Evolutionary conservation across 2,797 vertebrate species (phyloP).

Genomic region (Sebastes hubbsi): DNA sequence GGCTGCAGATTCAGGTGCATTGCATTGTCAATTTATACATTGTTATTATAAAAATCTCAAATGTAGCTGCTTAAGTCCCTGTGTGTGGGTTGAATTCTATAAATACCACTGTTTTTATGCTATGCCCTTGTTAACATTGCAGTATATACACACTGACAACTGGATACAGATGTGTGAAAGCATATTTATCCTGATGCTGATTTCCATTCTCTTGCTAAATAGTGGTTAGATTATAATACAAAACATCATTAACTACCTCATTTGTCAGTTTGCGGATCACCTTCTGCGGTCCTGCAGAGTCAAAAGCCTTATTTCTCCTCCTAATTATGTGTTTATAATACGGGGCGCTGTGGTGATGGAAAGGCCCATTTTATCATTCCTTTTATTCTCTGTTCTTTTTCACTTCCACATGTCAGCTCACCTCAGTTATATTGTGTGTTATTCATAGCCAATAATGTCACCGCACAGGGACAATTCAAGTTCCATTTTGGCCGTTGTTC

Average conservation of each 20-base stretch:
- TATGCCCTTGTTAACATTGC: background rate
- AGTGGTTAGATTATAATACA: background rate
- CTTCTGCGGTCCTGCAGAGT: background rate
- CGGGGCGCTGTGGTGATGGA: background rate
- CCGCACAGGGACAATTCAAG: background rate
- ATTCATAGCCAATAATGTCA: background rate
- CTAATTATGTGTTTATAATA: background rate
- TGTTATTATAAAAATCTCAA: background rate
- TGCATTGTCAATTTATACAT: too few relatives aligned
- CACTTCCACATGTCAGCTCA: constrained; percentile 1
- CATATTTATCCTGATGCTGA: background rate
- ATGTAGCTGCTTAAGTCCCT: background rate
- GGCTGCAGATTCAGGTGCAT: too few relatives aligned
- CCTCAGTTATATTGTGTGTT: background rate
- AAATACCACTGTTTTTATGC: background rate
- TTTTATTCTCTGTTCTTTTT: background rate
- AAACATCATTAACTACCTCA: background rate
- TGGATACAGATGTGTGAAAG: background rate
- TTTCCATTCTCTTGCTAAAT: background rate
- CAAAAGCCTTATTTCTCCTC: background rate
- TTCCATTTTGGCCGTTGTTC: background rate
- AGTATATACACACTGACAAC: background rate
- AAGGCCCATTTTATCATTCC: background rate
- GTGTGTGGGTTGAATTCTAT: background rate
- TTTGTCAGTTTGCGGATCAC: background rate